These are phyloP conservation scores for Protosalanx chinensis DNA, from an alignment of 2,797 vertebrate genomes.

Conservation along the genomic window DNA sequence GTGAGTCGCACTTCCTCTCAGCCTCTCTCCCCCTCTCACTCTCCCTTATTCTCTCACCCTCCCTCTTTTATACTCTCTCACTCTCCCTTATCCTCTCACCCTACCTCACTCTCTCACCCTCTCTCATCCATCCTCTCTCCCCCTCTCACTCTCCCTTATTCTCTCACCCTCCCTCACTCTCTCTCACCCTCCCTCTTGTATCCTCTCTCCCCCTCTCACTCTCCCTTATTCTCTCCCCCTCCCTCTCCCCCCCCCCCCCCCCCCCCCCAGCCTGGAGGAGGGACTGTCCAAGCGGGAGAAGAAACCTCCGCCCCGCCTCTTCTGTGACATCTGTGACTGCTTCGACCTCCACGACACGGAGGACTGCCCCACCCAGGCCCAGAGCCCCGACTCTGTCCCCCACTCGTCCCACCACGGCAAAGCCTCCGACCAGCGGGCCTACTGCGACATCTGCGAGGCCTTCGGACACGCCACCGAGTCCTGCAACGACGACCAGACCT, in stretches of 20 bases:
- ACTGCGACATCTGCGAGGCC: constrained; percentile 94
- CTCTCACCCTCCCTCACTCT: too few relatives aligned
- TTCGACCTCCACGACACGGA: constrained; percentile 96
- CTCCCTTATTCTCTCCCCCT: too few relatives aligned
- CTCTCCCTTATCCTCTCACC: not conserved
- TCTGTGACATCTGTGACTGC: constrained; percentile 98
- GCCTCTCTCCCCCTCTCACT: not conserved
- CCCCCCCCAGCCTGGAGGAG: constrained; percentile 37
- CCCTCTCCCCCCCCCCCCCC: not conserved
- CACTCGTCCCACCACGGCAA: constrained; percentile 87
- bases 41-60: constrained; percentile 60
- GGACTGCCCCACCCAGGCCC: constrained; percentile 93
- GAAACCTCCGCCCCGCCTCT: constrained; percentile 84
- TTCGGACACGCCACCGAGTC: constrained; percentile 90
- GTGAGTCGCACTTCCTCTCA: constrained; percentile 60
- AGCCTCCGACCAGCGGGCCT: constrained; percentile 81
- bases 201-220: not conserved
- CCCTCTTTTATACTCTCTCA: not conserved
- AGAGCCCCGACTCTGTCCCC: constrained; percentile 84
- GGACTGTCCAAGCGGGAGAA: constrained; percentile 82
- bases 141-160: too few relatives aligned
- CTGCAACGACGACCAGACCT: constrained; percentile 96
- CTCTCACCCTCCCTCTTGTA: not conserved
- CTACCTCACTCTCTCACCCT: not conserved
- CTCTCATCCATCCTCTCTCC: too few relatives aligned